Evolutionary conservation across 2,113 vertebrate genomes (phyloP), one percentile per base, ranked within the genome.

Genomic region (Oncorhynchus mykiss): DNA sequence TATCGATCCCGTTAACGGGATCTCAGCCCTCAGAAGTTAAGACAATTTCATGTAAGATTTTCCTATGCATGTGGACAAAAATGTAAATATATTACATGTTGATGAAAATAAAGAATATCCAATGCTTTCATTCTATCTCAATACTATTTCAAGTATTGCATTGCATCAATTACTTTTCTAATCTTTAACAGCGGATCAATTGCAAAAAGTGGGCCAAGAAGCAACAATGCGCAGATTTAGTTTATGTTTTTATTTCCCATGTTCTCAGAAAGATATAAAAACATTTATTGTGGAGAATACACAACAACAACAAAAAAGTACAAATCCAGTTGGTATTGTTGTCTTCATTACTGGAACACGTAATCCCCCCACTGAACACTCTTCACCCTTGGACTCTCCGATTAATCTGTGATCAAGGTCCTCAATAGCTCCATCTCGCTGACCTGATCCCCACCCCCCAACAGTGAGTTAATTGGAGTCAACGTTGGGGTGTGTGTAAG

Each of bases 341-440:
- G 16, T 20, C 16, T 57, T 57, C 18, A 57, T 57, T 57, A 67
- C 12, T 7, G 62, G 14, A 67, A 29, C n/a, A 25, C 62, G 12
- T 2, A 29, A 29, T 67, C 65, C 27, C 25, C 27, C 67, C 7
- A 68, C 29, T 20, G 31, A 34, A 68, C 25, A 31, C 18, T 20
- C 31, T 34, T 68, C 31, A 39, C 4, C 65, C 20, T 39, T 39
- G 25, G 29, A 20, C 29, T 34, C 67, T 67, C 24, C 1, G 65
- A 67, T 68, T 20, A 20, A 67, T 68, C 29, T 68, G 29, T 68
- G 31, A 45, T 68, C 18, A 34, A 18, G 67, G 67, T 68, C 31
- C 20, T 68, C 7, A 68, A 18, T n/a, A 39, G 67, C 20, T 39
- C 67, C 67, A 39, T 68, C 29, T 65, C 25, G 18, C 25, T 68